Base-by-base conservation (phyloP, 2,113 vertebrate genomes). In the Gasterosteus nipponicus region DNA sequence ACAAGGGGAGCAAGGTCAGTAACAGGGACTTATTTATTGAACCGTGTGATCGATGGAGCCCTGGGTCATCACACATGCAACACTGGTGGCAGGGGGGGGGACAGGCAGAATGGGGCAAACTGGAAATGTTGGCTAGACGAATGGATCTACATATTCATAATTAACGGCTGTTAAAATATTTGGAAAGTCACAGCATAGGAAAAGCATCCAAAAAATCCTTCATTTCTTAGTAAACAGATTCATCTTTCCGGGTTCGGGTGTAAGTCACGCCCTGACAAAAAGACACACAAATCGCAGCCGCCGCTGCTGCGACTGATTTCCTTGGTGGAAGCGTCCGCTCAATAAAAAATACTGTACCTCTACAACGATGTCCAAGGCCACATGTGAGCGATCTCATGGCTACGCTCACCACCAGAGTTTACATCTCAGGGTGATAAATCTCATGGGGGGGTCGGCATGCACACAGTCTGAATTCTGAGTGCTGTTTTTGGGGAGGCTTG, bases 11-110 rank as follows among this genome's bases (percentile, higher is more conserved):
- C 42, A 58, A 54, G 83, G 82, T 83, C 76, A 57, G 46, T 56
- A 47, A 70, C 75, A 77, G 60, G n/a, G 74, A 84, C 57, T 84
- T 77, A 57, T 44, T 80, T 87, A 92, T 86, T 81, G 89, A 91
- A 66, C 86, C 51, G 29, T 79, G 70, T 76, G 76, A 89, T 92
- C 86, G 53, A 90, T 92, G 68, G 33, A 61, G 35, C 31, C 35
- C 57, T 57, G 68, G 78, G 78, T 89, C 73, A 83, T 57, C 14
- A 68, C 60, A 35, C 78, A 85, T 77, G 75, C 78, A 68, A 75
- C 5, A 29, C 35, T 76, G 73, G 68, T 69, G 29, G 57, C 14
- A 62, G 31, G 35, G 54, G 22, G 22, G 22, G 22, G 26, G 22
- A 18, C 67, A 6, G 19, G 51, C 64, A 60, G 77, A 31, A 41